Percentiles rank a stretch among this genome's conserved stretches.
Conservation (phyloP, 1,140 invertebrate genomes). For the Aporrectodea caliginosa region DNA sequence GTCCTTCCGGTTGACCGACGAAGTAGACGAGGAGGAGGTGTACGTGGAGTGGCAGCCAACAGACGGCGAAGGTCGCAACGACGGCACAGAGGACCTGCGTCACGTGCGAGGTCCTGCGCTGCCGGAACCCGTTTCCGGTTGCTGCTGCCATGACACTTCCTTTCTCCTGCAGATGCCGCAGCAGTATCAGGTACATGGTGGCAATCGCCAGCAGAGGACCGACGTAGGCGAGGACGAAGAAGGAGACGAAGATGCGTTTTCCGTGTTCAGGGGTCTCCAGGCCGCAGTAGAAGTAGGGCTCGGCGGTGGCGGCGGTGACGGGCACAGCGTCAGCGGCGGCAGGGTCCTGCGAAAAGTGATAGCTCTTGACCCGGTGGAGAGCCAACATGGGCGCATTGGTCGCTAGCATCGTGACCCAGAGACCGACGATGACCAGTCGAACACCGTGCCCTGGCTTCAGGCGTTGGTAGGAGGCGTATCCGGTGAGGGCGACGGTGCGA, state of each 20-base stretch:
- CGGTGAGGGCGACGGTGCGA: conserved; percentile 11
- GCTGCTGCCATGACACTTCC: background rate
- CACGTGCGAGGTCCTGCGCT: conserved; percentile 61
- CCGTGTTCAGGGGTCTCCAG: conserved; percentile 20
- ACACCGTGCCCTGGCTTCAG: background rate
- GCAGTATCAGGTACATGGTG: conserved; percentile 21
- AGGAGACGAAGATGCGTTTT: conserved; percentile 11
- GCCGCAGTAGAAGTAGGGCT: conserved; percentile 20
- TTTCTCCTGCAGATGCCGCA: conserved; percentile 14
- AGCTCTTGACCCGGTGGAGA: conserved; percentile 18
- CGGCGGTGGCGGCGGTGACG: background rate
- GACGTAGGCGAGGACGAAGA: conserved; percentile 28
- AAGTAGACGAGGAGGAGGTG: conserved; percentile 15
- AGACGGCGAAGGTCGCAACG: conserved; percentile 20
- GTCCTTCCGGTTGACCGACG: conserved; percentile 4
- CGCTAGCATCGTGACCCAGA: conserved; percentile 25
- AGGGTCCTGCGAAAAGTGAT: background rate
- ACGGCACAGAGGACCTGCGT: conserved; percentile 56
- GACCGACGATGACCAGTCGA: background rate
- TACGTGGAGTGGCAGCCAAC: conserved; percentile 24
- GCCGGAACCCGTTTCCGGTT: background rate
- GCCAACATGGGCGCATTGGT: conserved; percentile 17
- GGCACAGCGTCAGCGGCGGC: no score
- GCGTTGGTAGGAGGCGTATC: background rate
- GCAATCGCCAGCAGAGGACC: conserved; percentile 17